These are phyloP conservation scores for Drosophila ezoana DNA, from an alignment of 2,888 invertebrate species.

Conservation along the genomic window DNA sequence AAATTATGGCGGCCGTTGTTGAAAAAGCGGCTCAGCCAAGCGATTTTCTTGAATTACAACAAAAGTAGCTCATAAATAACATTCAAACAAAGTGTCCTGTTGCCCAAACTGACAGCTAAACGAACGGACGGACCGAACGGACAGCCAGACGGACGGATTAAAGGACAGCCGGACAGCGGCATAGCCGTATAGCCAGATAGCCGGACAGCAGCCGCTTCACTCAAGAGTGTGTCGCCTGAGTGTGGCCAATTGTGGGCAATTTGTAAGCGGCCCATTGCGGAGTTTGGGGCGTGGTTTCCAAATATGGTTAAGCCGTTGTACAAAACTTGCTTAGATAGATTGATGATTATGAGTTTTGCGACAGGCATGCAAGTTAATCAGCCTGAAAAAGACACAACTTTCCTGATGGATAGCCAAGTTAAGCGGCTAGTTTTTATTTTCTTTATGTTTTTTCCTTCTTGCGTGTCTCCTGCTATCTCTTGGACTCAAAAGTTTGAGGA, in stretches of 20 bases:
- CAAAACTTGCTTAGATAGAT: slow-evolving; percentile 51
- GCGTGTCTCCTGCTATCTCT: neutral
- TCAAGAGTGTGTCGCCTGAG: slow-evolving; percentile 22
- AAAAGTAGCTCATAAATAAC: slow-evolving; percentile 75
- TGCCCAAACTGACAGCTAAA: slow-evolving; percentile 57
- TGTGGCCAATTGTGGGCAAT: slow-evolving; percentile 46
- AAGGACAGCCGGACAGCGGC: neutral
- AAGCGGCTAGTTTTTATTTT: slow-evolving; percentile 13
- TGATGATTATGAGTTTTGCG: slow-evolving; percentile 61
- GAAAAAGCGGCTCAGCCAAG: slow-evolving; percentile 51
- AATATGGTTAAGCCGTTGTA: slow-evolving; percentile 50
- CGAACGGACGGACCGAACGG: slow-evolving; percentile 11
- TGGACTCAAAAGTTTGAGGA: neutral
- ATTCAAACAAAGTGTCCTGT: slow-evolving; percentile 74
- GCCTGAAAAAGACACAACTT: slow-evolving; percentile 48
- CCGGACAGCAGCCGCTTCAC: slow-evolving; percentile 18
- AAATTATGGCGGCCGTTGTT: slow-evolving; percentile 60
- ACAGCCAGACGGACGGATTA: neutral
- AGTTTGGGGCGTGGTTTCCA: slow-evolving; percentile 19
- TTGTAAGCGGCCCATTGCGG: slow-evolving; percentile 28
- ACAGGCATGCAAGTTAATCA: slow-evolving; percentile 53
- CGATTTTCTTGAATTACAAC: slow-evolving; percentile 78
- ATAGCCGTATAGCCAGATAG: slow-evolving; percentile 2
- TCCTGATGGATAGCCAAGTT: slow-evolving; percentile 43
- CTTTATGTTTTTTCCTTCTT: neutral